Conservation (phyloP, 2,888 invertebrate genomes). For the Metopia argyrocephala region DNA sequence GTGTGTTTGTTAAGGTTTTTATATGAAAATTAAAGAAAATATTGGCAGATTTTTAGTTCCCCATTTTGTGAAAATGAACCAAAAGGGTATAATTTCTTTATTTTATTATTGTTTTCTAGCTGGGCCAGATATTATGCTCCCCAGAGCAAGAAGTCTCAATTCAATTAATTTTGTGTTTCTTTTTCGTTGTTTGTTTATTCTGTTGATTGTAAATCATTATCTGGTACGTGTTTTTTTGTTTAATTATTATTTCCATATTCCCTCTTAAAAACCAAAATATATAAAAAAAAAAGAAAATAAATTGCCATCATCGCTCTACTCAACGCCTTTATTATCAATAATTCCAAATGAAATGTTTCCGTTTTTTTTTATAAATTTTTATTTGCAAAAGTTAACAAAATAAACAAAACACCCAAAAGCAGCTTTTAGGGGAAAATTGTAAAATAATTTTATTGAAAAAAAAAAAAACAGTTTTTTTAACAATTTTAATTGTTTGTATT, state of each 20-base stretch:
- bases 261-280: no score
- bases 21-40: conserved; percentile 3
- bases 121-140: no score
- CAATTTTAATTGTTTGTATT: conserved; percentile 2
- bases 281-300: no score
- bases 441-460: background rate
- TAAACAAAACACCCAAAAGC: background rate
- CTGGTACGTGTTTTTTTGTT: conserved; percentile 62
- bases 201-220: background rate
- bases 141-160: no score
- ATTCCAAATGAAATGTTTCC: conserved; percentile 47
- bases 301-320: background rate
- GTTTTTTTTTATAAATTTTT: background rate
- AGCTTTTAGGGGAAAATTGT: background rate
- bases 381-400: background rate
- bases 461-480: background rate
- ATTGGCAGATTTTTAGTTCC: conserved; percentile 17
- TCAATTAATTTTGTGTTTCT: background rate
- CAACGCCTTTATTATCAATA: conserved; percentile 35
- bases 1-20: background rate
- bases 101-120: background rate
- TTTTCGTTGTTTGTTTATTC: background rate
- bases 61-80: conserved; percentile 26
- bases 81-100: conserved; percentile 26
- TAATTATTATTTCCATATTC: conserved; percentile 50